phyloP scores from a whole-genome alignment of 2,888 invertebrate species.

The Pycnomerus fuliginosus region DNA sequence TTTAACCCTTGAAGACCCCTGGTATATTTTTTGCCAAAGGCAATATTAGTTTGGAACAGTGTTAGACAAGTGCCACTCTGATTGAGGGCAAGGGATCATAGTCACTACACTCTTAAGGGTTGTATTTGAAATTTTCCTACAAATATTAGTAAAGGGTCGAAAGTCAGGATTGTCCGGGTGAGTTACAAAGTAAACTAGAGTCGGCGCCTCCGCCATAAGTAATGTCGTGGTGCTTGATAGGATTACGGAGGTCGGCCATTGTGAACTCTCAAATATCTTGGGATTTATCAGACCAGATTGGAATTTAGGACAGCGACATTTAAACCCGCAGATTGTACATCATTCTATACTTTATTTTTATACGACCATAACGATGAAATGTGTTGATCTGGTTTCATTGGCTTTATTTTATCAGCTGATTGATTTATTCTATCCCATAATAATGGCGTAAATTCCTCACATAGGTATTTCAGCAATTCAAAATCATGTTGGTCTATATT shows the following conservation, averaged over 20 bases:
- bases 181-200: slow-evolving; percentile 37
- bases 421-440: too few relatives aligned
- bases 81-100: too few relatives aligned
- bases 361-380: slow-evolving; percentile 29
- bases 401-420: slow-evolving; percentile 14
- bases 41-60: too few relatives aligned
- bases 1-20: too few relatives aligned
- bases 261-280: slow-evolving; percentile 42
- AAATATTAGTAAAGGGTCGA: too few relatives aligned
- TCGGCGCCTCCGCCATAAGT: slow-evolving; percentile 29
- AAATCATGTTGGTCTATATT: too few relatives aligned
- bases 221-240: slow-evolving; percentile 38
- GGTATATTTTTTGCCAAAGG: too few relatives aligned
- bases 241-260: slow-evolving; percentile 40
- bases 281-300: slow-evolving; percentile 41
- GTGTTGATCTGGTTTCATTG: slow-evolving; percentile 14
- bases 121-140: too few relatives aligned
- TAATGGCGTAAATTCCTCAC: too few relatives aligned
- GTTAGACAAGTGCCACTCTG: too few relatives aligned
- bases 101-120: too few relatives aligned
- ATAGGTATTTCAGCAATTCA: too few relatives aligned
- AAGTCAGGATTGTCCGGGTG: slow-evolving; percentile 23
- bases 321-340: slow-evolving; percentile 28
- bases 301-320: slow-evolving; percentile 36
- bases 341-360: slow-evolving; percentile 28